Base-by-base conservation (phyloP, 2,888 invertebrate genomes). In the Dione vanillae region DNA sequence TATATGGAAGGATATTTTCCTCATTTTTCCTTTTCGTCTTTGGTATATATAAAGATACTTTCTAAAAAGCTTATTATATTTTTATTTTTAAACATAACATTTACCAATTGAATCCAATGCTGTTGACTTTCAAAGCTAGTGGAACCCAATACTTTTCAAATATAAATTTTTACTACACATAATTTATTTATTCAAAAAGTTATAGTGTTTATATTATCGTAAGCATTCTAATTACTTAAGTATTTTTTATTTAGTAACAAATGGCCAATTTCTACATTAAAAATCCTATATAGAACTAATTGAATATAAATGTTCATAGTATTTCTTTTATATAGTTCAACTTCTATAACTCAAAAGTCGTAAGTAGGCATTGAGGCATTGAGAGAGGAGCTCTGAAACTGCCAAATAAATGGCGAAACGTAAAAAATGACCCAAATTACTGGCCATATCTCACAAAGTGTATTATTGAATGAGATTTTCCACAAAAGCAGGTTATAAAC, bases 401-500 rank as follows among this genome's bases (percentile, higher is more conserved):
- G 20, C 65, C 56, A 47, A 56, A 58, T 61, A 58, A 65, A 40
- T 40, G 64, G 16, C 10, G 11, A 16, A 40, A 59, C 40, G 41
- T 65, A 61, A 66, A 70, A 65, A 58, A 43, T 65, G n/a, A 58
- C 41, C 58, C 40, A 35, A 66, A 70, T 64, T 43, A 52, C 65
- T 20, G 19, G 67, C 45, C 58, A 68, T 52, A 40, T 62, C 41
- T 64, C 62, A 62, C 47, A 43, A 52, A 67, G 27, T 41, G 56
- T 66, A 66, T 71, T 51, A 68, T 72, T 69, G 47, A 72, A 72
- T 37, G 69, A 71, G 43, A 27, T 58, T 41, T n/a, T 54, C 19
- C 49, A 65, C 61, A 61, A 67, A 65, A 52, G 65, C 52, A 54
- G 16, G 52, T 65, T 51, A 37, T 69, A 66, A 65, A 72, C 16